These are phyloP conservation scores for Heliconius himera DNA, from an alignment of 1,140 invertebrate species.

Conservation along the genomic window DNA sequence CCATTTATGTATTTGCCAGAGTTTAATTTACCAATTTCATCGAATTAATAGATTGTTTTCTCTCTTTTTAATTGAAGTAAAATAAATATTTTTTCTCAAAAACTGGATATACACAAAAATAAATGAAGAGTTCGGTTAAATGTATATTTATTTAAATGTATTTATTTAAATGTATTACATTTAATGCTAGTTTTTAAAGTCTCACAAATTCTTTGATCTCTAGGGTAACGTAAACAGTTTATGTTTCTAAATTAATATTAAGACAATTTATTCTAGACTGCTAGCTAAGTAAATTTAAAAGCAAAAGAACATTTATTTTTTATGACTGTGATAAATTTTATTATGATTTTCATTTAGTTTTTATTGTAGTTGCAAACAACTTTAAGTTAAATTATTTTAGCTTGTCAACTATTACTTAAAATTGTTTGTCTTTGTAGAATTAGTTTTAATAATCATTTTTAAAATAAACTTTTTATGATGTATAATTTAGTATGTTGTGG, in stretches of 20 bases:
- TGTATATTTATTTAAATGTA: too few relatives aligned
- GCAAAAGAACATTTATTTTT: background rate
- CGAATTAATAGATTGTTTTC: too few relatives aligned
- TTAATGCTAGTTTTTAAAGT: background rate
- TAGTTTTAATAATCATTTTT: too few relatives aligned
- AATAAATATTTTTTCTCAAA: too few relatives aligned
- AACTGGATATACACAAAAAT: too few relatives aligned
- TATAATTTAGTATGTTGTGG: background rate
- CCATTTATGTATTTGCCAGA: too few relatives aligned
- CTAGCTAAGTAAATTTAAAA: background rate
- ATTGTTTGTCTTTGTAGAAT: background rate
- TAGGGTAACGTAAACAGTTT: background rate
- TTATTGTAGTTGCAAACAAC: background rate
- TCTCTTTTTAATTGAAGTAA: too few relatives aligned
- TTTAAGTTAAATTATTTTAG: background rate
- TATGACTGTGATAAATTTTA: background rate
- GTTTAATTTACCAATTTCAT: too few relatives aligned
- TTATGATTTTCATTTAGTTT: constrained; percentile 7
- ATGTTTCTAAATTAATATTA: background rate
- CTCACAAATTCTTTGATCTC: background rate
- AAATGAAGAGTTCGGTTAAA: too few relatives aligned
- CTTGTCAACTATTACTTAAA: background rate
- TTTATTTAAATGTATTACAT: too few relatives aligned
- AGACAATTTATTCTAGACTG: background rate
- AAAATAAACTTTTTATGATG: too few relatives aligned